Percentiles rank a stretch among this genome's conserved stretches.
Evolutionary conservation across 2,797 vertebrate genomes (phyloP).

Genomic region (Pachyuromys duprasi): DNA sequence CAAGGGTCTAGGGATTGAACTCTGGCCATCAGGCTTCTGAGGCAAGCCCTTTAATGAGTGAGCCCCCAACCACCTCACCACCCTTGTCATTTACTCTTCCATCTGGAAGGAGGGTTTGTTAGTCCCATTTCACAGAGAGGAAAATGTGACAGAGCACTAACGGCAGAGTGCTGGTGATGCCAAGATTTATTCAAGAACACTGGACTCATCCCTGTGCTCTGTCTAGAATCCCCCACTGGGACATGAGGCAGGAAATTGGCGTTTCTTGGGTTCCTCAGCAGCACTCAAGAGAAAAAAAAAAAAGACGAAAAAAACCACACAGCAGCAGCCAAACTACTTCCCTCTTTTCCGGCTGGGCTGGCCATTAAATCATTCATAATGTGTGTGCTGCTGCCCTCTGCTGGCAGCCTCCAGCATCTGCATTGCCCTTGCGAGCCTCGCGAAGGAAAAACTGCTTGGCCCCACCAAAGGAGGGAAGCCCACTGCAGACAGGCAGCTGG

Average conservation of each 20-base stretch:
- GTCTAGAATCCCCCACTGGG: not conserved
- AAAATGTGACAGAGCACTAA: not conserved
- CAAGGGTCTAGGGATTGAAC: not conserved
- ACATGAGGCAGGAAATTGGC: not conserved
- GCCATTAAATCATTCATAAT: not conserved
- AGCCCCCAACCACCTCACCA: too few species aligned
- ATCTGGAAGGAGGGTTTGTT: not conserved
- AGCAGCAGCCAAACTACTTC: slow-evolving; percentile 40
- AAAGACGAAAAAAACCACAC: slow-evolving; percentile 24
- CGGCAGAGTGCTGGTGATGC: not conserved
- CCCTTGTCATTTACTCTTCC: not conserved
- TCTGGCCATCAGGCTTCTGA: not conserved
- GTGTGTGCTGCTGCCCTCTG: slow-evolving; percentile 72
- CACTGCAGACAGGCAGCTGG: not conserved
- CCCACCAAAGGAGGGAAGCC: not conserved
- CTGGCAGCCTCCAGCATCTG: slow-evolving; percentile 15
- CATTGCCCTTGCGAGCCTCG: not conserved
- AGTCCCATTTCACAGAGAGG: slow-evolving; percentile 2
- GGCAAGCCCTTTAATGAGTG: not conserved
- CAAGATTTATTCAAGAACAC: not conserved
- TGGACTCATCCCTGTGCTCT: not conserved
- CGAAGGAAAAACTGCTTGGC: not conserved
- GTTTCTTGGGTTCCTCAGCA: slow-evolving; percentile 2
- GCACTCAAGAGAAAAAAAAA: not conserved
- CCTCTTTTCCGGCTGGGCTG: not conserved